A percentile compares a stretch with the other conserved stretches of the same genome.
Conservation (phyloP, 1,140 invertebrate species). For the Saccostrea cuccullata region DNA sequence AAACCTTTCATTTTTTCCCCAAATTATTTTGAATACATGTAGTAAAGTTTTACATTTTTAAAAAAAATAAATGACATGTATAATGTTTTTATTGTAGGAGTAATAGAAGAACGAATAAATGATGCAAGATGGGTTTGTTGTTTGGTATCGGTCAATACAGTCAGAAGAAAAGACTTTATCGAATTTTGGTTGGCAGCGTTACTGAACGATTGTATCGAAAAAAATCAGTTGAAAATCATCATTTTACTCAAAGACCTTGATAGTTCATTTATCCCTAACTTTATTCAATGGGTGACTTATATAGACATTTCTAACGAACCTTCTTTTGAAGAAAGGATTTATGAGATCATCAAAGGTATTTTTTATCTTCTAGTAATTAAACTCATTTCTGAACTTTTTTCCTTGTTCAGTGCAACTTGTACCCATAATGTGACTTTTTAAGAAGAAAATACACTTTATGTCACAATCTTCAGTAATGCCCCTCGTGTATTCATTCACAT, state of each 20-base stretch:
- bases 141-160: constrained; percentile 34
- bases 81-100: neutral
- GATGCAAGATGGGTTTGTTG: constrained; percentile 42
- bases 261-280: constrained; percentile 30
- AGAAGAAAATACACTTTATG: no score
- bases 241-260: constrained; percentile 31
- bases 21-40: no score
- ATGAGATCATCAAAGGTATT: constrained; percentile 38
- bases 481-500: no score
- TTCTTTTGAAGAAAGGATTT: constrained; percentile 37
- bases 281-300: constrained; percentile 45
- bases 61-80: neutral
- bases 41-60: no score
- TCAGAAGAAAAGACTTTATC: neutral
- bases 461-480: no score
- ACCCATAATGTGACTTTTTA: no score
- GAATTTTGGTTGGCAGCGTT: constrained; percentile 39
- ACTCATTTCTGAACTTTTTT: neutral
- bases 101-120: constrained; percentile 38
- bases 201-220: constrained; percentile 40
- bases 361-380: neutral
- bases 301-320: constrained; percentile 34
- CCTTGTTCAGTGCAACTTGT: no score
- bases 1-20: no score
- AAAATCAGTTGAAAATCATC: constrained; percentile 33